A percentile compares a stretch with the other conserved stretches of the same genome.
These are phyloP conservation scores for Coelopa frigida DNA, from an alignment of 1,140 invertebrate genomes.

Conservation along the genomic window DNA sequence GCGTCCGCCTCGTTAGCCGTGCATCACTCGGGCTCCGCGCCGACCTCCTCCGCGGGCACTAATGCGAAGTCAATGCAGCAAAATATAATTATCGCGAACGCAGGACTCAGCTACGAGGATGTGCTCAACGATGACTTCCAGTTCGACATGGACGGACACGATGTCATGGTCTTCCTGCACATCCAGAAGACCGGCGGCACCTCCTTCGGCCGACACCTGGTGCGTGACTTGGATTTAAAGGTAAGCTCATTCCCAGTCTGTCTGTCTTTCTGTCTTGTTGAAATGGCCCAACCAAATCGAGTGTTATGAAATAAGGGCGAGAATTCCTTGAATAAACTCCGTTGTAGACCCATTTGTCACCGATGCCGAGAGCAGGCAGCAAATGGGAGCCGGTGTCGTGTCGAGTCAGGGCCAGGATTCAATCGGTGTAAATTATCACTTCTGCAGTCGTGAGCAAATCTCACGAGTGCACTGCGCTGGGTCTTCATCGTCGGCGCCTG, in stretches of 20 bases:
- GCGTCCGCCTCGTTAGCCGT: slow-evolving; percentile 8
- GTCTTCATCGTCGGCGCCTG: no score
- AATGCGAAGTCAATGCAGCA: slow-evolving; percentile 31
- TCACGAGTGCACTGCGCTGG: no score
- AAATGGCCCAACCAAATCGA: no score
- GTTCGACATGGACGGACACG: slow-evolving; percentile 82
- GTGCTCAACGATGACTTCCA: slow-evolving; percentile 77
- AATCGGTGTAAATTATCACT: no score
- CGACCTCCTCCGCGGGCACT: slow-evolving; percentile 18
- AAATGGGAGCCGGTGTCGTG: no score
- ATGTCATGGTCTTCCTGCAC: slow-evolving; percentile 97
- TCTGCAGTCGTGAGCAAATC: no score
- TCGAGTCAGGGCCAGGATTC: no score
- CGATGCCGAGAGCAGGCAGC: no score
- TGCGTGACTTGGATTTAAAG: slow-evolving; percentile 83
- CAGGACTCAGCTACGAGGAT: slow-evolving; percentile 69
- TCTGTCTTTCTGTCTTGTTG: background rate
- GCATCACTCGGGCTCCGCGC: slow-evolving; percentile 3
- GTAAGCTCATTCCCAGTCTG: slow-evolving; percentile 29
- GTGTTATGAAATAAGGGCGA: no score
- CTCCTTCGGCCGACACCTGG: slow-evolving; percentile 91
- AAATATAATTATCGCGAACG: slow-evolving; percentile 45
- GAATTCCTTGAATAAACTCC: no score
- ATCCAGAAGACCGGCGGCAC: slow-evolving; percentile 90
- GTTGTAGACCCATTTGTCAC: no score